A percentile compares a stretch with the other conserved stretches of the same genome.
Conservation (phyloP, 1,140 invertebrate genomes). For the Drosophila parvula region DNA sequence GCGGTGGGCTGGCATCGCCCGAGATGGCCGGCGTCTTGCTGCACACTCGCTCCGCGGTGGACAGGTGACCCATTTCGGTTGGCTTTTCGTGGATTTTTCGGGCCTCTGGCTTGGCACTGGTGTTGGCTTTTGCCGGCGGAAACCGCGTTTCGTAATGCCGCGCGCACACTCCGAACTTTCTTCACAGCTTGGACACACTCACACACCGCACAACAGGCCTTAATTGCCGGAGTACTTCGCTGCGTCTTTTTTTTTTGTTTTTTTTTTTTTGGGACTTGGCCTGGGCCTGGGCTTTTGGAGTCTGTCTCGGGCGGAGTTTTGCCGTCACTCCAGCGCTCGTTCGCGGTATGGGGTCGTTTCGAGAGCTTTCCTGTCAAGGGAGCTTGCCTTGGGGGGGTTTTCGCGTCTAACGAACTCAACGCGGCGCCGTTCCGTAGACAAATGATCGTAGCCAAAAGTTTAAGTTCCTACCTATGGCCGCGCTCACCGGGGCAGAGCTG, state of each 20-base stretch:
- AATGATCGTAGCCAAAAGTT: slow-evolving; percentile 79
- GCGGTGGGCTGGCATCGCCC: slow-evolving; percentile 58
- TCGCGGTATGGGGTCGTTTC: slow-evolving; percentile 30
- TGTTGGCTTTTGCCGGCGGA: slow-evolving; percentile 55
- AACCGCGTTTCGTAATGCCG: slow-evolving; percentile 63
- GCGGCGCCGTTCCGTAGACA: slow-evolving; percentile 80
- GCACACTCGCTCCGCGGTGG: slow-evolving; percentile 72
- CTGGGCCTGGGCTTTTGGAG: slow-evolving; percentile 9
- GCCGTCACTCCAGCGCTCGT: slow-evolving; percentile 16
- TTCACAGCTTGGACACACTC: slow-evolving; percentile 72
- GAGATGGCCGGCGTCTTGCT: slow-evolving; percentile 58
- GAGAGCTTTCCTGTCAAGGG: slow-evolving; percentile 6
- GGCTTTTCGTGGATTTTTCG: slow-evolving; percentile 23
- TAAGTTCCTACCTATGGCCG: slow-evolving; percentile 74
- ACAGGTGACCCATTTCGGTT: slow-evolving; percentile 78
- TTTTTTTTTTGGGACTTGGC: not conserved
- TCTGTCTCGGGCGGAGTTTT: slow-evolving; percentile 43
- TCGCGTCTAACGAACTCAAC: slow-evolving; percentile 80
- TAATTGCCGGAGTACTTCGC: slow-evolving; percentile 65
- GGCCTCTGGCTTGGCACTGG: slow-evolving; percentile 22
- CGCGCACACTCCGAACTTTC: slow-evolving; percentile 61
- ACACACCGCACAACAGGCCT: slow-evolving; percentile 43
- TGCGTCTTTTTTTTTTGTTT: not conserved
- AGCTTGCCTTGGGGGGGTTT: slow-evolving; percentile 18
- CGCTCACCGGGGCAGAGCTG: slow-evolving; percentile 43